These are phyloP conservation scores for Tenthredo scrophulariae DNA, from an alignment of 2,888 invertebrate genomes.

Conservation along the genomic window DNA sequence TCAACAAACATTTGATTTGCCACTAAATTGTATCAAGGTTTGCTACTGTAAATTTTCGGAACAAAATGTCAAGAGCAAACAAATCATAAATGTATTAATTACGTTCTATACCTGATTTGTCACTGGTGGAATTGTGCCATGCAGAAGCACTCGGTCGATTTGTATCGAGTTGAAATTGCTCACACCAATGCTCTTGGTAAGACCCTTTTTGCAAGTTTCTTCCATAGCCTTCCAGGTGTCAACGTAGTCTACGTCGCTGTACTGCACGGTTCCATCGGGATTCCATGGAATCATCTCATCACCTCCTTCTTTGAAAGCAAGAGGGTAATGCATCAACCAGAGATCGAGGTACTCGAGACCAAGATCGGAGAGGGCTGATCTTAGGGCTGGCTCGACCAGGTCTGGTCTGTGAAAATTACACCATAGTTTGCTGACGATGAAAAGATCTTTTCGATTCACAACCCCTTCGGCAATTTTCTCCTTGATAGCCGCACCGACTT, in stretches of 20 bases:
- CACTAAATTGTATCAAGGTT: background rate
- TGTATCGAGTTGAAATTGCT: slow-evolving; percentile 91
- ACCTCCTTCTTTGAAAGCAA: slow-evolving; percentile 85
- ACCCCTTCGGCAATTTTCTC: slow-evolving; percentile 84
- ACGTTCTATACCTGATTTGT: slow-evolving; percentile 80
- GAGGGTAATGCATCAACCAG: slow-evolving; percentile 94
- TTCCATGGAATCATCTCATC: slow-evolving; percentile 83
- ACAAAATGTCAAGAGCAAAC: background rate
- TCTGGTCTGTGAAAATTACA: slow-evolving; percentile 91
- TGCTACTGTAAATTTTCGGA: background rate
- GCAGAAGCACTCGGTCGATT: slow-evolving; percentile 83
- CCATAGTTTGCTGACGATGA: slow-evolving; percentile 91
- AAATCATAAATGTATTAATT: background rate
- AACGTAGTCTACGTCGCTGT: slow-evolving; percentile 85
- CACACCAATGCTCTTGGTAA: slow-evolving; percentile 87
- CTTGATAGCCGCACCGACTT: slow-evolving; percentile 86
- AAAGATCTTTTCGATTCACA: slow-evolving; percentile 86
- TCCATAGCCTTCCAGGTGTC: slow-evolving; percentile 90
- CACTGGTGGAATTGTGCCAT: slow-evolving; percentile 81
- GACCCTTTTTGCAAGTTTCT: slow-evolving; percentile 84
- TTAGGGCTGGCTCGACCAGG: slow-evolving; percentile 85
- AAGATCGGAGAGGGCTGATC: slow-evolving; percentile 84
- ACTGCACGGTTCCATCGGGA: slow-evolving; percentile 82
- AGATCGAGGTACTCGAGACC: slow-evolving; percentile 89
- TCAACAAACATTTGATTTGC: background rate